Percentiles rank a stretch among this genome's conserved stretches.
Conservation (phyloP, 2,888 invertebrate genomes). For the Candidula unifasciata region DNA sequence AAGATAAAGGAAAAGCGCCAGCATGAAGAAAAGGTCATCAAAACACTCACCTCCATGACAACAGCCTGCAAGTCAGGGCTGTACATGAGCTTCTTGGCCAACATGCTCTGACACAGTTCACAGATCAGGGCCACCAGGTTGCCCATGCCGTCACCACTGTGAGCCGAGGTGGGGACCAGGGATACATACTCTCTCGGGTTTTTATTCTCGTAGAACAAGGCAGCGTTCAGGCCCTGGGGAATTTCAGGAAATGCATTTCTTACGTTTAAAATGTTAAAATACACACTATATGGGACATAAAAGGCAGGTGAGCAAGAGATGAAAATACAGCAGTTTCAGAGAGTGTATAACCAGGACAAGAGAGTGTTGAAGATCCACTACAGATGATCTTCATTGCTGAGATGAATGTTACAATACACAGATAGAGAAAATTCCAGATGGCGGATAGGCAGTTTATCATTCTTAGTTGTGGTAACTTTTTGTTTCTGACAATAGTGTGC, state of each 20-base stretch:
- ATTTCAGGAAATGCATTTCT: not conserved
- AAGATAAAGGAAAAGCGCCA: too few species aligned
- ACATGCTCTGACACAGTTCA: slow-evolving; percentile 91
- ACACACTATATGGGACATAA: not conserved
- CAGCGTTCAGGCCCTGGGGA: slow-evolving; percentile 83
- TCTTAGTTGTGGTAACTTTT: too few species aligned
- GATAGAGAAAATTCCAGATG: too few species aligned
- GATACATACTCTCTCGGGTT: slow-evolving; percentile 95
- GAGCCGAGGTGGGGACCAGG: slow-evolving; percentile 97
- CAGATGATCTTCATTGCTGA: too few species aligned
- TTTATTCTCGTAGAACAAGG: slow-evolving; percentile 95
- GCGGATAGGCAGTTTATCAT: too few species aligned
- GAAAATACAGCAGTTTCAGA: not conserved
- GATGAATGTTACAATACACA: too few species aligned
- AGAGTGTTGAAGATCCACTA: too few species aligned
- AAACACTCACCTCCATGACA: slow-evolving; percentile 79
- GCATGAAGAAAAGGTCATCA: not conserved
- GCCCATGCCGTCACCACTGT: slow-evolving; percentile 98
- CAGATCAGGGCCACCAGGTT: slow-evolving; percentile 95
- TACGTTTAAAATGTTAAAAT: not conserved
- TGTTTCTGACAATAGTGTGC: too few species aligned
- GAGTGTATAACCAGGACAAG: too few species aligned
- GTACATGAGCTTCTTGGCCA: slow-evolving; percentile 92
- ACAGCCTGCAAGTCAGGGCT: slow-evolving; percentile 90
- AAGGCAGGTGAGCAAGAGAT: not conserved